Conservation (phyloP, 2,888 invertebrate genomes). For the Drosophila antonietae region DNA sequence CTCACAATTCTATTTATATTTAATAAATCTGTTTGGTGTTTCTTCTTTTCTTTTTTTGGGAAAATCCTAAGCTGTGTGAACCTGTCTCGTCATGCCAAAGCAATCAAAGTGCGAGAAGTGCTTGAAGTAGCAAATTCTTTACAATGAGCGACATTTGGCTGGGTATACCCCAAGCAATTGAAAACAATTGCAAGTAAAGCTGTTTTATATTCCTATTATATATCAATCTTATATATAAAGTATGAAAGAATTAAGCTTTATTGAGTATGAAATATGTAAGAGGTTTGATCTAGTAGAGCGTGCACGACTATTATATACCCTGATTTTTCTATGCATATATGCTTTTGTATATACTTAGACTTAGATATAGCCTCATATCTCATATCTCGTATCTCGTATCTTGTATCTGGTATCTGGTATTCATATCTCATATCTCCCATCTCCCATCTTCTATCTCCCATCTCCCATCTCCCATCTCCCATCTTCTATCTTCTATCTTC, state of each 20-base stretch:
- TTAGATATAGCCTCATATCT: background rate
- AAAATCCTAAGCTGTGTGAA: constrained; percentile 1
- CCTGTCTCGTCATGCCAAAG: constrained; percentile 7
- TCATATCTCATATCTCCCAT: background rate
- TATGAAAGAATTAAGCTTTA: background rate
- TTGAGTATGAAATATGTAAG: background rate
- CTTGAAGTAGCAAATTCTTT: background rate
- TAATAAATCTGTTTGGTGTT: background rate
- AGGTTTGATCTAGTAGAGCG: background rate
- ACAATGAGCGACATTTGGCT: background rate
- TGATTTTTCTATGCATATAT: background rate
- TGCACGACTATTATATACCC: background rate
- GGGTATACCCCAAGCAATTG: constrained; percentile 7
- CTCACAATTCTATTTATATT: constrained; percentile 3
- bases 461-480: background rate
- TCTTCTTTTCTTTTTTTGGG: background rate
- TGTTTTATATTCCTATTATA: background rate
- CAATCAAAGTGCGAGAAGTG: constrained; percentile 5
- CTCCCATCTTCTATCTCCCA: background rate
- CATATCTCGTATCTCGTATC: background rate
- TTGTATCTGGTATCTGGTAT: background rate
- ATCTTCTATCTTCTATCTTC: background rate
- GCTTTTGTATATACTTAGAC: no score
- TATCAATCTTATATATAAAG: background rate
- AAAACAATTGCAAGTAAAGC: background rate